Evolutionary conservation across 1,140 invertebrate genomes (phyloP), one percentile per base, ranked within the genome.

Genomic region (Aphelinus atriplicis): DNA sequence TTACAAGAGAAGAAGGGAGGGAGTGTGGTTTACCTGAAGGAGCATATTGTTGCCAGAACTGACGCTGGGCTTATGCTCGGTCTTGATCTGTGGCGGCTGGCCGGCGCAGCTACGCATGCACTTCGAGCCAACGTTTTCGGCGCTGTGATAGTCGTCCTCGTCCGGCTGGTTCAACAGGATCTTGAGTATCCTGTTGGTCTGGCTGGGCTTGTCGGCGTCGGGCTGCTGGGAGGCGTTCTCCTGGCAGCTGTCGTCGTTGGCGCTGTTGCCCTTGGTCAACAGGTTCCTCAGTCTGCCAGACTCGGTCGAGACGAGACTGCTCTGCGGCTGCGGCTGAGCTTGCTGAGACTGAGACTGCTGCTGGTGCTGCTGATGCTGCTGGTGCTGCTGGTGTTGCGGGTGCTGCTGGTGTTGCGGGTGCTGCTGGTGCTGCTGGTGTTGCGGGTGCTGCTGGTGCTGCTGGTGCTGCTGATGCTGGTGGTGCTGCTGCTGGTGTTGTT

Each of bases 151-250:
- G 57, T 94, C 93, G 73, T 94, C 93, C 71, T 96, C 95, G 77
- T 97, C 95, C 72, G 94, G 92, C 81, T 94, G 92, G 84, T 95
- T 95, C 58, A 96, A 87, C 81, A 96, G 85, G 71, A 91, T 92
- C 84, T 95, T 95, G 58, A 95, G 86, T 82, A 95, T 94, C 76
- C 86, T 84, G 84, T 92, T 85, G 7, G 53, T 64, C 9, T 69
- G 71, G 5, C 9, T 63, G 7, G 69, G 63, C 67, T 90, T 88
- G 73, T 89, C 89, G 83, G 70, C 83, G 84, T 57, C 90, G 81
- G 66, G 85, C n/a, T 42, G 51, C 7, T 10, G 46, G 2, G 63
- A 47, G 53, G 80, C 60, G 70, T 85, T 85, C 66, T 89, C 88
- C 53, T 90, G 87, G 10, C 68, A 45, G 63, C 79, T 84, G 5